A percentile compares a stretch with the other conserved stretches of the same genome.
phyloP scores from a whole-genome alignment of 2,113 vertebrate species.

The Coreoperca whiteheadi region DNA sequence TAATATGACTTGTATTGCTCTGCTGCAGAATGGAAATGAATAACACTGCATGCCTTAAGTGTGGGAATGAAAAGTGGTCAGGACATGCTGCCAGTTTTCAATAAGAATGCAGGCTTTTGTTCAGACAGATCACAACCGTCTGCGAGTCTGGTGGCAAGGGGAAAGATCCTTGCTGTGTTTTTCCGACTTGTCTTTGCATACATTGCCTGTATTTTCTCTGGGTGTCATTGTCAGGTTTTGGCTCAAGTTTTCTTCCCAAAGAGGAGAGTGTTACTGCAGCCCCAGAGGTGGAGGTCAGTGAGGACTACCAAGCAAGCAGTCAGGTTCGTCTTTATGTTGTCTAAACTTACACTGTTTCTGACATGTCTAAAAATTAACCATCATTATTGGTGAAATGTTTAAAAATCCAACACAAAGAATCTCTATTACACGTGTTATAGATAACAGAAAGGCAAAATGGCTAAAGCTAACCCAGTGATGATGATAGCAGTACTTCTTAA shows the following conservation, averaged over 20 bases:
- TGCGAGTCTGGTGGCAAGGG: conserved; percentile 55
- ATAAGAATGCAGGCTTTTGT: conserved; percentile 56
- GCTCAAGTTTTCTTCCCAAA: conserved; percentile 95
- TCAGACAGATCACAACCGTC: conserved; percentile 36
- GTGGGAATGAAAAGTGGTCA: conserved; percentile 56
- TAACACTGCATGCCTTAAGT: conserved; percentile 29
- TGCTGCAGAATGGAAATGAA: conserved; percentile 67
- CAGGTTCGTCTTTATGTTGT: conserved; percentile 83
- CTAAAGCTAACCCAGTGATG: background rate
- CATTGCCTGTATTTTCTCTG: conserved; percentile 52
- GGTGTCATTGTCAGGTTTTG: conserved; percentile 87
- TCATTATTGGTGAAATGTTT: background rate
- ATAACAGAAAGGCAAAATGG: background rate
- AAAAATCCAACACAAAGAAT: background rate
- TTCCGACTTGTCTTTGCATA: conserved; percentile 59
- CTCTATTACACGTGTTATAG: background rate
- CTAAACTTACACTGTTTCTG: background rate
- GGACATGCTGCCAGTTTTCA: conserved; percentile 30
- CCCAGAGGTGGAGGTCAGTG: conserved; percentile 86
- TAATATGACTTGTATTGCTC: conserved; percentile 55
- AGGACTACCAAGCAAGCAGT: conserved; percentile 92
- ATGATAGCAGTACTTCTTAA: background rate
- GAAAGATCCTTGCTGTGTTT: conserved; percentile 56
- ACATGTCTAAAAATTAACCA: background rate
- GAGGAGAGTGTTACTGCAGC: conserved; percentile 91